Evolutionary conservation across 2,797 vertebrate genomes (phyloP), one percentile per base, ranked within the genome.

Genomic region (Smutsia gigantea): DNA sequence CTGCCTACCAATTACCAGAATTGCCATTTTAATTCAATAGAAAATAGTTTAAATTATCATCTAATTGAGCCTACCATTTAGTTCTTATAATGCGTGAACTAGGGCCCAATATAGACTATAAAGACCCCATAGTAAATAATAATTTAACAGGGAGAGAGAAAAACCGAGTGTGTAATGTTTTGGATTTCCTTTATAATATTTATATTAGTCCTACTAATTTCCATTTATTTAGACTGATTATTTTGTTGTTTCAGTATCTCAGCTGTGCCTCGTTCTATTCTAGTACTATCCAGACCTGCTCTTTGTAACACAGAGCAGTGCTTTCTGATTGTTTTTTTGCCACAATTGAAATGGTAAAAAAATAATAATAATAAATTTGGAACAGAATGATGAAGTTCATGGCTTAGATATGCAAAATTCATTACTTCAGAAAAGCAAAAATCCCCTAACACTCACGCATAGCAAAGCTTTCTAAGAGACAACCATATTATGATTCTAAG

Each of bases 141-240:
- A 94, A 84, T 78, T 82, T 31, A 68, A 66, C 34, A 37, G 9
- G 4, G 25, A 77, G 18, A 37, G 8, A 79, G 53, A 46, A 21
- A 51, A 14, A 61, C 5, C n/a, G 27, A 64, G 19, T 59, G 8
- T 4, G 29, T 66, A 31, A 49, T 68, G 25, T 55, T 63, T 96
- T 87, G 10, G 18, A 68, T 90, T 79, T 96, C 18, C 46, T 68
- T 84, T 53, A 39, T 81, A 63, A 66, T 88, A 46, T 85, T 94
- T 46, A 55, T 59, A 84, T 74, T 78, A 51, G 9, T 17, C 2
- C 29, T 75, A 25, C 8, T 78, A 78, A 53, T 93, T 78, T 83
- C n/a, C 4, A 37, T 82, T 92, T 94, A 64, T 42, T 72, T 51
- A 92, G 55, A 78, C 11, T 8, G 29, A 81, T 79, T 89, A 83